phyloP scores from a whole-genome alignment of 2,888 invertebrate species.

The Syrphus vitripennis region DNA sequence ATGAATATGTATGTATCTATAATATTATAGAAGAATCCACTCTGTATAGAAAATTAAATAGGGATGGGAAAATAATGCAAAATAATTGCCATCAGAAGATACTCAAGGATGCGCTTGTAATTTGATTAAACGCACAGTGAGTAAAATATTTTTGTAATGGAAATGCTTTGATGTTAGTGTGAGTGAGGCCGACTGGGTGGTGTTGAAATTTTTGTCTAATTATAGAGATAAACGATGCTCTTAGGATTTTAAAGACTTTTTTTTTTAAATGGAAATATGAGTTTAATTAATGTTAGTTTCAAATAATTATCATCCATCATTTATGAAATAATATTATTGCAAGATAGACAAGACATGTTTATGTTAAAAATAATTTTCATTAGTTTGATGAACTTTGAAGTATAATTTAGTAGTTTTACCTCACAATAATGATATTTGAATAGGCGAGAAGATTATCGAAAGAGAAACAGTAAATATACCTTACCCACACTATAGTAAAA shows the following conservation, averaged over 20 bases:
- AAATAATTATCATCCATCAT: slow-evolving; percentile 4
- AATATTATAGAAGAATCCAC: background rate
- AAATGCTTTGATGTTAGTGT: background rate
- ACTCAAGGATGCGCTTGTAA: slow-evolving; percentile 71
- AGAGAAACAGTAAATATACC: too few species aligned
- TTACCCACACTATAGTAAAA: too few species aligned
- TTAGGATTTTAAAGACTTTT: slow-evolving; percentile 31
- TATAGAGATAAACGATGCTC: slow-evolving; percentile 64
- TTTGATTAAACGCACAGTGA: slow-evolving; percentile 69
- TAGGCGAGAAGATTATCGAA: too few species aligned
- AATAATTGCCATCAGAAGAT: slow-evolving; percentile 69
- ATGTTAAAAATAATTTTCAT: background rate
- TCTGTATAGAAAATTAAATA: slow-evolving; percentile 2
- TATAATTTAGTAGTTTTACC: too few species aligned
- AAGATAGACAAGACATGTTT: background rate
- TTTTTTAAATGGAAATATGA: slow-evolving; percentile 54
- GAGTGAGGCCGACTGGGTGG: background rate
- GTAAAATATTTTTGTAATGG: slow-evolving; percentile 42
- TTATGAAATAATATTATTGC: background rate
- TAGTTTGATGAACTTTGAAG: background rate
- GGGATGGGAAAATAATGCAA: slow-evolving; percentile 65
- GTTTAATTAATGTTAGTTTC: slow-evolving; percentile 43
- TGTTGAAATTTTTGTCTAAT: slow-evolving; percentile 42
- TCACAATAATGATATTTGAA: too few species aligned
- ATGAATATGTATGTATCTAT: too few species aligned